phyloP scores from a whole-genome alignment of 2,797 vertebrate species.

The Macropus fuliginosus region DNA sequence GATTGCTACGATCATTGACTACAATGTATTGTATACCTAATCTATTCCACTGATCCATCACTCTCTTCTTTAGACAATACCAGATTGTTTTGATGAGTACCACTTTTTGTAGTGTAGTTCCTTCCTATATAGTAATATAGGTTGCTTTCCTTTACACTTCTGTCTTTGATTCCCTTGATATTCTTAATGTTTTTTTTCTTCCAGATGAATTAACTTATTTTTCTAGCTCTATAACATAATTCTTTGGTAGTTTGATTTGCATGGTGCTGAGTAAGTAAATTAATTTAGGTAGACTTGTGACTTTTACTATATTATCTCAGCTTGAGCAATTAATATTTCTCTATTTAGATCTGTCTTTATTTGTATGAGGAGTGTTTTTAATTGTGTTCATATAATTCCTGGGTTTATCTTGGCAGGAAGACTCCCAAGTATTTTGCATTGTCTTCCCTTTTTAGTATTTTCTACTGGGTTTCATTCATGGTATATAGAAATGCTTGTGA shows the following conservation, averaged over 20 bases:
- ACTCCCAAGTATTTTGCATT: neutral
- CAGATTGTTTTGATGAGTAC: neutral
- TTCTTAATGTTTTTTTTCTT: neutral
- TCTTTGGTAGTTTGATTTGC: neutral
- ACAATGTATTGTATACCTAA: neutral
- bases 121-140: neutral
- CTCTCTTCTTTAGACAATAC: neutral
- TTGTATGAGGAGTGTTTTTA: neutral
- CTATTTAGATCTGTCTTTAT: neutral
- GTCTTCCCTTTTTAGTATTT: neutral
- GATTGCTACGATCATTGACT: neutral
- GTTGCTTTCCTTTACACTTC: neutral
- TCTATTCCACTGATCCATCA: neutral
- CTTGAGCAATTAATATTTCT: neutral
- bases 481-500: neutral
- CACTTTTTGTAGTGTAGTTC: neutral
- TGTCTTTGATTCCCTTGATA: neutral
- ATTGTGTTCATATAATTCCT: neutral
- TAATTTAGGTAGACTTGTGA: neutral
- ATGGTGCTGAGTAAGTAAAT: neutral
- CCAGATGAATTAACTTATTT: neutral
- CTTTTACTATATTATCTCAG: neutral
- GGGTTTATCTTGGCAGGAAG: neutral
- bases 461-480: neutral
- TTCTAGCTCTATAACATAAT: neutral